Conservation (phyloP, 2,888 invertebrate species). For the Polydrusus tereticollis region DNA sequence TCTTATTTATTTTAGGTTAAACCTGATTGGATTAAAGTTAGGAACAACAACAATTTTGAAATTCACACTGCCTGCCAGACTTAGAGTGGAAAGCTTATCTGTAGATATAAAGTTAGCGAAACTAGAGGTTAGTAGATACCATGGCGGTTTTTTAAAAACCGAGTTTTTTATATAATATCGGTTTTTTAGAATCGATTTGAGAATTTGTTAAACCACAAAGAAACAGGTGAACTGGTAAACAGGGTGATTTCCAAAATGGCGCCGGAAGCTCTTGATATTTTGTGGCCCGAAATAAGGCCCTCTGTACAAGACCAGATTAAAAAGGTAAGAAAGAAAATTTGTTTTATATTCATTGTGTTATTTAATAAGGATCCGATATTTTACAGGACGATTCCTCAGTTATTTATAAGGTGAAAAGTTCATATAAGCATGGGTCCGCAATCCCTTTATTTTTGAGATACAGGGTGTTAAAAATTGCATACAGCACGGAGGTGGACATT, state of each 20-base stretch:
- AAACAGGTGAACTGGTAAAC: conserved; percentile 63
- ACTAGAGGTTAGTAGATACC: conserved; percentile 58
- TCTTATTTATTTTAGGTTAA: conserved; percentile 58
- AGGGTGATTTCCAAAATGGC: conserved; percentile 64
- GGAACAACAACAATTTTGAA: conserved; percentile 60
- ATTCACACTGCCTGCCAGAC: conserved; percentile 56
- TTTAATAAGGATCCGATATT: no score
- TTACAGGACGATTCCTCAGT: no score
- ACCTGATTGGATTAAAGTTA: conserved; percentile 61
- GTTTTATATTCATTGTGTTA: no score
- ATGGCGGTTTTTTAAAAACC: neutral
- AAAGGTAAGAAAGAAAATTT: conserved; percentile 57
- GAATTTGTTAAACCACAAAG: conserved; percentile 64
- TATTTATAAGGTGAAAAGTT: no score
- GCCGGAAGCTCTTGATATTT: conserved; percentile 64
- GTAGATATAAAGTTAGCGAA: conserved; percentile 61
- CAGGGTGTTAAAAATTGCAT: no score
- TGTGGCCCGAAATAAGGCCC: conserved; percentile 66
- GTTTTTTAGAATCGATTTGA: conserved; percentile 64
- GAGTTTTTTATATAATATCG: neutral
- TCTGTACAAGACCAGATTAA: conserved; percentile 62
- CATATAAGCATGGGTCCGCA: no score
- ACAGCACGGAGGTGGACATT: no score
- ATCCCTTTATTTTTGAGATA: no score
- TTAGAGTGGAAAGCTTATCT: conserved; percentile 58